Evolutionary conservation across 2,797 vertebrate species (phyloP), one percentile per base, ranked within the genome.

Genomic region (Aldrovandia affinis): DNA sequence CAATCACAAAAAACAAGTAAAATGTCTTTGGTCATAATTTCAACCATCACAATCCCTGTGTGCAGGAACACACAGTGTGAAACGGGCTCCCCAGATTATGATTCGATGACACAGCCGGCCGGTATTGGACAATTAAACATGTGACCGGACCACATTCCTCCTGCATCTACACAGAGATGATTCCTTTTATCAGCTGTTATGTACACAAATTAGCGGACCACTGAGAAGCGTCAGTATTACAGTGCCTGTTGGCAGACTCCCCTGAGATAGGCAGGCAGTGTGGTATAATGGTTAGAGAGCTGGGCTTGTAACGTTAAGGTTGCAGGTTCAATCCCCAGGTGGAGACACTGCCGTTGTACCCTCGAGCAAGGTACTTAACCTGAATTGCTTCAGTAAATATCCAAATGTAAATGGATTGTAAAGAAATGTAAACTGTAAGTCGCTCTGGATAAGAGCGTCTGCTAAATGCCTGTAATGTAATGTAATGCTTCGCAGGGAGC

Each of bases 1-100:
- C 59, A 61, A 50, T 15, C 65, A 70, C 30, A 30, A 70, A 70
- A 36, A 75, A 14, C 70, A 33, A 39, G 3, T 33, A 75, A 44
- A 75, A 20, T 52, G 30, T 73, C 55, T 44, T 75, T 39, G 44
- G 42, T 25, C 75, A 42, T 36, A 80, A 63, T 63, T 55, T n/a
- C 78, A 77, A 30, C 78, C n/a, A 15, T 82, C 59, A 61, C 78
- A 84, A 68, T 50, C 78, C 78, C 77, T 78, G 44, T 81, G 22
- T n/a, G 50, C 42, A 25, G 75, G 75, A 87, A 86, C 79, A 78
- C 30, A 39, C 42, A 36, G 39, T 61, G 36, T 25, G 80, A 77
- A 77, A 77, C 7, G 9, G 6, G 65, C 65, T 25, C 42, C 7
- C 15, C 5, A n/a, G 44, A n/a, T 50, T 30, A 39, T 52, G 47